Evolutionary conservation across 2,797 vertebrate species (phyloP).

Genomic region (Semaprochilodus insignis): DNA sequence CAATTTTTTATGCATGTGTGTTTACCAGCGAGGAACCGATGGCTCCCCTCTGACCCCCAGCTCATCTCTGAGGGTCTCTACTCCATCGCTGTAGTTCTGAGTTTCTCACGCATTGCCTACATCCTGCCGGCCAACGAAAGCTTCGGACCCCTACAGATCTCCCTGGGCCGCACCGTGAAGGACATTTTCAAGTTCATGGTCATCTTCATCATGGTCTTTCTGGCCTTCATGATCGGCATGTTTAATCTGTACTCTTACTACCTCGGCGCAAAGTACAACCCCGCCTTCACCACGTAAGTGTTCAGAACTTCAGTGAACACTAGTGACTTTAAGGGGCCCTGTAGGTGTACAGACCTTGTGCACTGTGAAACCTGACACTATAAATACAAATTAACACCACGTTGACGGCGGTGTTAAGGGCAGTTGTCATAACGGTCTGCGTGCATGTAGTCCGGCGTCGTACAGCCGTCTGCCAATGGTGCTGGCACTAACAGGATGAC

Average conservation of each 20-base stretch:
- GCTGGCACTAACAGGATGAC: too few species aligned
- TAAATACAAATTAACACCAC: too few species aligned
- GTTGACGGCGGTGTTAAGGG: too few species aligned
- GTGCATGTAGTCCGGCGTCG: too few species aligned
- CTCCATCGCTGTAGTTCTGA: slow-evolving; percentile 86
- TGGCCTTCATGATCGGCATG: slow-evolving; percentile 90
- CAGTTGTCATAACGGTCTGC: too few species aligned
- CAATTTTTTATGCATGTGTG: neutral
- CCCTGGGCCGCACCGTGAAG: slow-evolving; percentile 86
- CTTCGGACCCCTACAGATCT: slow-evolving; percentile 87
- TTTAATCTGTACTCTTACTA: slow-evolving; percentile 90
- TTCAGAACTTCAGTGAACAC: neutral
- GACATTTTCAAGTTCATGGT: slow-evolving; percentile 92
- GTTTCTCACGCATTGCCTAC: slow-evolving; percentile 88
- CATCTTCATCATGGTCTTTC: slow-evolving; percentile 90
- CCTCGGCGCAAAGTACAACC: slow-evolving; percentile 88
- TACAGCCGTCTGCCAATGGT: too few species aligned
- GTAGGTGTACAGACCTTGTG: too few species aligned
- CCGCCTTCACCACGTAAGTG: slow-evolving; percentile 87
- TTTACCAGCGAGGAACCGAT: slow-evolving; percentile 87
- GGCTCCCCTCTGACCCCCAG: slow-evolving; percentile 88
- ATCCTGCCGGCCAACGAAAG: slow-evolving; percentile 89
- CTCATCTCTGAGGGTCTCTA: slow-evolving; percentile 89
- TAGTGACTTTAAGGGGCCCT: too few species aligned
- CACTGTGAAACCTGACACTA: too few species aligned